Evolutionary conservation across 2,113 vertebrate genomes (phyloP).

Genomic region (Elgaria multicarinata): DNA sequence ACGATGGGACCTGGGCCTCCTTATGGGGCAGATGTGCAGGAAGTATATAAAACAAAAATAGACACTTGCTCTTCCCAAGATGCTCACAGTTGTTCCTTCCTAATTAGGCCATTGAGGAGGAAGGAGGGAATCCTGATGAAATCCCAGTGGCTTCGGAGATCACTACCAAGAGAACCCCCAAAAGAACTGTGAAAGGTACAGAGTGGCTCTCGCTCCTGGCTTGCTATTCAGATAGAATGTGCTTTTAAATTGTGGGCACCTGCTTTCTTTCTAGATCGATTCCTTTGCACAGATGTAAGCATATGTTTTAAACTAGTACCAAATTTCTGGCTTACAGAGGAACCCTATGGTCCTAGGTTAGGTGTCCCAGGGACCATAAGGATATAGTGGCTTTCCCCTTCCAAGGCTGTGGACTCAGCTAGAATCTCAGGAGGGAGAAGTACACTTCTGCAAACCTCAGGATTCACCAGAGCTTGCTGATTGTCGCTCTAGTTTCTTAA

Average conservation of each 20-base stretch:
- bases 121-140: conserved; percentile 95
- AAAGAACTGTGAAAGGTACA: conserved; percentile 88
- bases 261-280: neutral
- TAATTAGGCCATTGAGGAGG: conserved; percentile 92
- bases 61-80: neutral
- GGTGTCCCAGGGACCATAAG: too few relatives aligned
- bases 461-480: neutral
- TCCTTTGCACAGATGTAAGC: too few relatives aligned
- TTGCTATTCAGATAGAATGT: neutral
- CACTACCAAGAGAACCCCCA: conserved; percentile 81
- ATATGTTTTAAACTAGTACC: neutral
- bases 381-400: too few relatives aligned
- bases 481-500: neutral
- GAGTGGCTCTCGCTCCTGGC: neutral
- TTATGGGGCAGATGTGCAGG: neutral
- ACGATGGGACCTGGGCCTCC: neutral
- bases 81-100: conserved; percentile 22
- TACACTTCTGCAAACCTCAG: neutral
- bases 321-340: neutral
- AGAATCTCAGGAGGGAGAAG: too few relatives aligned
- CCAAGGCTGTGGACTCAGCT: too few relatives aligned
- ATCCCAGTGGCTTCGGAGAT: conserved; percentile 84
- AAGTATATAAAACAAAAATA: neutral
- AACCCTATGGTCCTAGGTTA: too few relatives aligned
- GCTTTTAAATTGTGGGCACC: neutral